These are phyloP conservation scores for Autographa gamma DNA, from an alignment of 2,888 invertebrate genomes.

Conservation along the genomic window DNA sequence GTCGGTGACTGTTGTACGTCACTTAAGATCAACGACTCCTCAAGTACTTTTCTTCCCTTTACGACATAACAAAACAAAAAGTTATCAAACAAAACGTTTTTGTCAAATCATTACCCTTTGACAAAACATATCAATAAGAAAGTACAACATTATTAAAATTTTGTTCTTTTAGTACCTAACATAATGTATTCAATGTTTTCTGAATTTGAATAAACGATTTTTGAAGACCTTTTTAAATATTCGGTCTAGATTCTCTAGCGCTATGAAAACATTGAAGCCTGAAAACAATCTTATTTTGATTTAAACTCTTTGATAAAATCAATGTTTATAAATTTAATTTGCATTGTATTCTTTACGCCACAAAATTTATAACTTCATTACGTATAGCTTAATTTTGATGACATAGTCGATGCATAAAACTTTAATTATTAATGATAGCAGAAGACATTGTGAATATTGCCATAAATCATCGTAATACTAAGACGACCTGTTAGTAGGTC, in stretches of 20 bases:
- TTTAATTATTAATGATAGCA: slow-evolving; percentile 6
- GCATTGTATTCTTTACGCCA: background rate
- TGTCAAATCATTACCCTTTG: background rate
- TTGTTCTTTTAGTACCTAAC: background rate
- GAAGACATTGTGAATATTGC: slow-evolving; percentile 47
- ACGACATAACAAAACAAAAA: background rate
- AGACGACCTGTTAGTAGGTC: slow-evolving; percentile 40
- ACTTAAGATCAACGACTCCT: background rate
- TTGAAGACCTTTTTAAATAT: background rate
- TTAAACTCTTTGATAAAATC: slow-evolving; percentile 2
- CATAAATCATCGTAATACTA: slow-evolving; percentile 45
- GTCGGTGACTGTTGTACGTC: slow-evolving; percentile 2
- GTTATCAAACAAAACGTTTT: background rate
- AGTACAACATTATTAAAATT: background rate
- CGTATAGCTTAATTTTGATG: no score
- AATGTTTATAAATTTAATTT: background rate
- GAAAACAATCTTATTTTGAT: background rate
- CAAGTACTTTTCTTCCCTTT: background rate
- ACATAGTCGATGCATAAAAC: background rate
- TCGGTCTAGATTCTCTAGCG: background rate
- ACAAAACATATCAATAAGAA: background rate
- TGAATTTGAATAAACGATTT: background rate
- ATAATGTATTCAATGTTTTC: background rate
- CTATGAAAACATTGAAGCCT: background rate
- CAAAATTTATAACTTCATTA: no score